phyloP scores from a whole-genome alignment of 2,888 invertebrate genomes.

The Cheilosia scutellata region DNA sequence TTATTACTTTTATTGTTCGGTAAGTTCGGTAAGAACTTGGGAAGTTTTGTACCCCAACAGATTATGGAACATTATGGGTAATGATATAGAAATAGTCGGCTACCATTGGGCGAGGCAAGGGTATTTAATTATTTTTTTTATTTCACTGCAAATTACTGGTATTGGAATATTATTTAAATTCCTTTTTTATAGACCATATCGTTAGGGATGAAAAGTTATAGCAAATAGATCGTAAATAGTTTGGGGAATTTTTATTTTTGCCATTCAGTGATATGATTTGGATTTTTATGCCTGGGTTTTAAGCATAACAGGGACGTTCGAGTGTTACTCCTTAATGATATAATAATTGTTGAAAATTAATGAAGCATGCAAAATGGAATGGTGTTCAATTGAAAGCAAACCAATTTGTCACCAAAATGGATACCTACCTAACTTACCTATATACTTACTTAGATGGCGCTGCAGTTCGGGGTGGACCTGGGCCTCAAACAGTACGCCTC shows the following conservation, averaged over 20 bases:
- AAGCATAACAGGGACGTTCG: too few species aligned
- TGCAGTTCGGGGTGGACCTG: too few species aligned
- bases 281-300: too few species aligned
- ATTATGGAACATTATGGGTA: constrained; percentile 56
- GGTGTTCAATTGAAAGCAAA: too few species aligned
- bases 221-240: constrained; percentile 35
- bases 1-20: constrained; percentile 51
- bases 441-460: too few species aligned
- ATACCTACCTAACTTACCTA: too few species aligned
- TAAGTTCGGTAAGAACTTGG: constrained; percentile 12
- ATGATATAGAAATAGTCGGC: constrained; percentile 41
- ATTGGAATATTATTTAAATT: constrained; percentile 51
- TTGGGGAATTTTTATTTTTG: constrained; percentile 3
- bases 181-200: constrained; percentile 45
- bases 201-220: constrained; percentile 33
- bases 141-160: constrained; percentile 42
- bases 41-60: constrained; percentile 49
- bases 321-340: too few species aligned
- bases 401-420: too few species aligned
- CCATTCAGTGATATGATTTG: neutral
- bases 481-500: too few species aligned
- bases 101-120: neutral
- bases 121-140: constrained; percentile 64
- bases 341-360: too few species aligned
- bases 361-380: too few species aligned